phyloP scores from a whole-genome alignment of 2,113 vertebrate genomes.

The Oxyruncus cristatus region DNA sequence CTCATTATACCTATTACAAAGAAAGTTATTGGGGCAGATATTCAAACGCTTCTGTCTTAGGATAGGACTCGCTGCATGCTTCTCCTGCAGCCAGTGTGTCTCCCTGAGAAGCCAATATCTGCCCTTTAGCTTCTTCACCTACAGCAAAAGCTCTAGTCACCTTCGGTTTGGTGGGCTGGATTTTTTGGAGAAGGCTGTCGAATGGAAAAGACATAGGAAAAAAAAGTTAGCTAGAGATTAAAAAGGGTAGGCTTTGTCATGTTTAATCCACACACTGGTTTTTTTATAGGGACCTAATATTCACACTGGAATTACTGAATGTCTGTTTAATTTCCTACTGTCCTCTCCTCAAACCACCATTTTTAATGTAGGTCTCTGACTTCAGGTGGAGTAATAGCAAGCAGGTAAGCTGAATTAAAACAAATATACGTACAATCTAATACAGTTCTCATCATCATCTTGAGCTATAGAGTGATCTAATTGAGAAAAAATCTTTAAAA shows the following conservation, averaged over 20 bases:
- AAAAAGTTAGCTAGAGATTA: not conserved
- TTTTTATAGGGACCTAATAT: not conserved
- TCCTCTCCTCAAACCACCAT: not conserved
- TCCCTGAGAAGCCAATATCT: not conserved
- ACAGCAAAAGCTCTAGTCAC: not conserved
- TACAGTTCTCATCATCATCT: not conserved
- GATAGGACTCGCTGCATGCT: not conserved
- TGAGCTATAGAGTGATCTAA: not conserved
- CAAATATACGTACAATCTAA: not conserved
- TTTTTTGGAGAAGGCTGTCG: not conserved
- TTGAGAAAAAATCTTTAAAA: not conserved
- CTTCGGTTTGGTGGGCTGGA: not conserved
- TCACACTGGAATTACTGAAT: not conserved
- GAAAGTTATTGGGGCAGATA: not conserved
- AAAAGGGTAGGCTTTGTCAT: not conserved
- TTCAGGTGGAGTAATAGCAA: not conserved
- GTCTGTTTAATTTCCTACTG: not conserved
- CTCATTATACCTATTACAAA: not conserved
- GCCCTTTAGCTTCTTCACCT: not conserved
- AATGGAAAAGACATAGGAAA: not conserved
- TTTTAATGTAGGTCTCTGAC: not conserved
- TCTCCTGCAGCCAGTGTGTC: not conserved
- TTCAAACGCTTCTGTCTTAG: not conserved
- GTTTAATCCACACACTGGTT: not conserved
- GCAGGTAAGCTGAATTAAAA: not conserved